Evolutionary conservation across 2,113 vertebrate genomes (phyloP).

Genomic region (Rhodinocichla rosea): DNA sequence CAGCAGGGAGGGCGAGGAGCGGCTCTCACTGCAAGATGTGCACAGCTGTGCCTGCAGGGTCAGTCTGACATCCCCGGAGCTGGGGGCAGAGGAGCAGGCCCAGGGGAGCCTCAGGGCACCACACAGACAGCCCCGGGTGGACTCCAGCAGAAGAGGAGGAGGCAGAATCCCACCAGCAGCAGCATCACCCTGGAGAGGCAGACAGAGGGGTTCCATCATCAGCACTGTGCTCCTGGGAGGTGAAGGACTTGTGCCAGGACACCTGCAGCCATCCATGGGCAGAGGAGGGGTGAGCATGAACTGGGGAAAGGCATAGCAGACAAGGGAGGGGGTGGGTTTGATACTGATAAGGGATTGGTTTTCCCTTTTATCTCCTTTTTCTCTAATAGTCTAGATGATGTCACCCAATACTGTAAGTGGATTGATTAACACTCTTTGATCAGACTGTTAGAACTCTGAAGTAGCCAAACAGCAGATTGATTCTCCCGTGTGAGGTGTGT

Average conservation of each 20-base stretch:
- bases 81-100: fast-evolving
- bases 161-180: not conserved
- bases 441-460: not conserved
- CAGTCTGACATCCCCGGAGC: fast-evolving
- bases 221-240: not conserved
- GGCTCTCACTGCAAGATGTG: not conserved
- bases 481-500: fast-evolving
- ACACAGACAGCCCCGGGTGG: not conserved
- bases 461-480: not conserved
- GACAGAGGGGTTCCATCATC: not conserved
- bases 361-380: not conserved
- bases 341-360: not conserved
- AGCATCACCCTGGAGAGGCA: not conserved
- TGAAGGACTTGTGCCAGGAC: not conserved
- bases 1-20: not conserved
- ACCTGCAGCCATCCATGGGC: fast-evolving
- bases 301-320: not conserved
- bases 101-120: fast-evolving
- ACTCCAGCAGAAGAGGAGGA: not conserved
- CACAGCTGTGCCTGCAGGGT: not conserved
- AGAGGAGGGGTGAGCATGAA: not conserved
- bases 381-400: not conserved
- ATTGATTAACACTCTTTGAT: not conserved
- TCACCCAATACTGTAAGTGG: not conserved
- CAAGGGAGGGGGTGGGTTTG: not conserved